These are phyloP conservation scores for Microcebus ravelobensis DNA, from an alignment of 2,113 vertebrate species.

Conservation along the genomic window DNA sequence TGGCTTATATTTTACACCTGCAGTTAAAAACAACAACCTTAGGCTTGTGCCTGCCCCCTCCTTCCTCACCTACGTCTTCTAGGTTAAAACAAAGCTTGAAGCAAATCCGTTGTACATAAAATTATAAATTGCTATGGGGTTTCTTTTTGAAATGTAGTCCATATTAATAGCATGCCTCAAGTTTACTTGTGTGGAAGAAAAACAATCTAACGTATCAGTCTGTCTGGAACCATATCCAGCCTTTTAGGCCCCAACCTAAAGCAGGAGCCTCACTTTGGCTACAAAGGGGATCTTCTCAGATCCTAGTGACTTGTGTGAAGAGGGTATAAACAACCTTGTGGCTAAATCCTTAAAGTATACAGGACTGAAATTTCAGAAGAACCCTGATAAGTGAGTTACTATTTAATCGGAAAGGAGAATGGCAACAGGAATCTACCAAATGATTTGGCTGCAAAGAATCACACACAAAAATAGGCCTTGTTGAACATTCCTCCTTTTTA, in stretches of 20 bases:
- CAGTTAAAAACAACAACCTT: background rate
- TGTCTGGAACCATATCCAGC: slow-evolving; percentile 66
- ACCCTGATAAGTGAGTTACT: slow-evolving; percentile 76
- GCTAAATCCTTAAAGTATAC: slow-evolving; percentile 68
- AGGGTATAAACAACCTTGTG: slow-evolving; percentile 58
- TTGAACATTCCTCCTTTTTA: slow-evolving; percentile 59
- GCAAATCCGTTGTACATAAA: background rate
- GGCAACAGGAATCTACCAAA: slow-evolving; percentile 68
- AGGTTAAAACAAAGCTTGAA: slow-evolving; percentile 68
- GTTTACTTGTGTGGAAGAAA: slow-evolving; percentile 66
- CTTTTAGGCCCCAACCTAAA: slow-evolving; percentile 79
- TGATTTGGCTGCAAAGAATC: slow-evolving; percentile 76
- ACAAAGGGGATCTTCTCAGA: slow-evolving; percentile 71
- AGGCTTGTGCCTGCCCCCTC: background rate
- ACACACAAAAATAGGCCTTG: slow-evolving; percentile 59
- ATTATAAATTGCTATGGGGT: slow-evolving; percentile 25
- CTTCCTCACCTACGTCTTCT: background rate
- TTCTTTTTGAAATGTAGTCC: slow-evolving; percentile 63
- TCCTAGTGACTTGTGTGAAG: slow-evolving; percentile 26
- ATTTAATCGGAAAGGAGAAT: slow-evolving; percentile 77
- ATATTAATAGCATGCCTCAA: slow-evolving; percentile 42
- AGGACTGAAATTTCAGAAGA: slow-evolving; percentile 75
- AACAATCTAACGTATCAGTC: slow-evolving; percentile 26
- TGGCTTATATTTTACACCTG: slow-evolving; percentile 50
- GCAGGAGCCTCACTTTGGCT: slow-evolving; percentile 73